Evolutionary conservation across 23 tunicate genomes (phyloP).

Genomic region (Styela clava): DNA sequence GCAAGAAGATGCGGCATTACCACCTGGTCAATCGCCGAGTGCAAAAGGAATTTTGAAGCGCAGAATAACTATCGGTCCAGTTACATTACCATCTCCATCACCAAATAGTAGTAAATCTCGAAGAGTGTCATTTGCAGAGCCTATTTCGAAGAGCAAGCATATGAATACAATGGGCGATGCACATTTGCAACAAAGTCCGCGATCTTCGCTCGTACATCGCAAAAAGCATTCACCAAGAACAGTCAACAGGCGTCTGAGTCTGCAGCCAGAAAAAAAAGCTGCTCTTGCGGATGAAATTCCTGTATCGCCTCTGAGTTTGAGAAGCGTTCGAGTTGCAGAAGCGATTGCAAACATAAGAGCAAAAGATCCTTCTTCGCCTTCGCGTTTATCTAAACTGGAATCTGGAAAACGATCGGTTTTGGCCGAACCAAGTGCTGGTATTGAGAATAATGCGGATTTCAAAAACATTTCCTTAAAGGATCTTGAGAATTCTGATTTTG

Average conservation of each 20-base stretch:
- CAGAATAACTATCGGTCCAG: constrained; percentile 28
- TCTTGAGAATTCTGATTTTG: not conserved
- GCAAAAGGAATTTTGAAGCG: constrained; percentile 55
- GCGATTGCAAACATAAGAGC: constrained; percentile 74
- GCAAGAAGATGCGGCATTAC: not conserved
- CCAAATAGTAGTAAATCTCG: constrained; percentile 12
- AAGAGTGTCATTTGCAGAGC: constrained; percentile 85
- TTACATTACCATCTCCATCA: not conserved
- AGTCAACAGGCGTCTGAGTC: constrained; percentile 69
- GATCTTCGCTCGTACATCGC: constrained; percentile 20
- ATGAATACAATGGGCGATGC: not conserved
- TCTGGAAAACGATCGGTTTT: not conserved
- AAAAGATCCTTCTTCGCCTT: not conserved
- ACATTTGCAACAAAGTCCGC: constrained; percentile 9
- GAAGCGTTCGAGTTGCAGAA: constrained; percentile 60
- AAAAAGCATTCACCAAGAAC: constrained; percentile 24
- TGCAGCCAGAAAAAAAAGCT: constrained; percentile 44
- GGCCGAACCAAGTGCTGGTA: not conserved
- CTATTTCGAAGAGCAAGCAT: constrained; percentile 36
- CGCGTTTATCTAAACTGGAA: not conserved
- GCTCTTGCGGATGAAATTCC: constrained; percentile 12
- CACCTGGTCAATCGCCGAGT: constrained; percentile 17
- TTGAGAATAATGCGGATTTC: not conserved
- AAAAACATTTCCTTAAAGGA: constrained; percentile 15
- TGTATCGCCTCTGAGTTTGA: constrained; percentile 62